A percentile compares a stretch with the other conserved stretches of the same genome.
Evolutionary conservation across 2,113 vertebrate genomes (phyloP).

Genomic region (Bujurquina vittata): DNA sequence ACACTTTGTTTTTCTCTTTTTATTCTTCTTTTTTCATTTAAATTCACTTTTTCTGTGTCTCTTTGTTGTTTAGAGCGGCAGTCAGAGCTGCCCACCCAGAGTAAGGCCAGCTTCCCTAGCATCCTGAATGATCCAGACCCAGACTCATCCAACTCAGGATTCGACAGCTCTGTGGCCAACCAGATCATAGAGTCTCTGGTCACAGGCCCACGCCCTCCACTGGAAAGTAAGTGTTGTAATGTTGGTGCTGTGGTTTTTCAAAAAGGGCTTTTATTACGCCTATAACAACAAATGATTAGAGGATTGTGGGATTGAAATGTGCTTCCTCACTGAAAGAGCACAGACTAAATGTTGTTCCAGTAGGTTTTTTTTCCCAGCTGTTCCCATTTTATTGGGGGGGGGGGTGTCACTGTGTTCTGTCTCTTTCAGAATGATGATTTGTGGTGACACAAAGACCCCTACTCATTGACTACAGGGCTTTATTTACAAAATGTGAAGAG

Average conservation of each 20-base stretch:
- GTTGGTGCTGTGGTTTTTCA: not conserved
- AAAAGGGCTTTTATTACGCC: not conserved
- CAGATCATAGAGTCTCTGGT: slow-evolving; percentile 97
- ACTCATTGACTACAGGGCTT: not conserved
- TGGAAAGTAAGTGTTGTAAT: slow-evolving; percentile 89
- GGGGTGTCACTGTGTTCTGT: not conserved
- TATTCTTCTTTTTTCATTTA: not conserved
- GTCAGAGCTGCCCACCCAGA: slow-evolving; percentile 96
- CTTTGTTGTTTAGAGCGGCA: slow-evolving; percentile 86
- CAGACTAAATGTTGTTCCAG: too few relatives aligned
- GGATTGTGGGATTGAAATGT: not conserved
- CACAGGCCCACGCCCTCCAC: slow-evolving; percentile 93
- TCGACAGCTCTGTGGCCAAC: slow-evolving; percentile 97
- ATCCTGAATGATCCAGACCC: slow-evolving; percentile 97
- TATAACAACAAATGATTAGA: not conserved
- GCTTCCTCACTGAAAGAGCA: too few relatives aligned
- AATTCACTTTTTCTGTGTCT: not conserved
- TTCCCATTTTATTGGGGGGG: too few relatives aligned
- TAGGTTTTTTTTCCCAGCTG: too few relatives aligned
- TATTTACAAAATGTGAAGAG: not conserved
- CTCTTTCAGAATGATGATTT: not conserved
- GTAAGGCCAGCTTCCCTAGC: slow-evolving; percentile 97
- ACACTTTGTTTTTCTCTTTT: not conserved
- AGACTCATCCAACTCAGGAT: slow-evolving; percentile 96
- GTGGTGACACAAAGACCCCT: not conserved